A percentile compares a stretch with the other conserved stretches of the same genome.
These are phyloP conservation scores for Lethocerus indicus DNA, from an alignment of 1,140 invertebrate species.

Conservation along the genomic window DNA sequence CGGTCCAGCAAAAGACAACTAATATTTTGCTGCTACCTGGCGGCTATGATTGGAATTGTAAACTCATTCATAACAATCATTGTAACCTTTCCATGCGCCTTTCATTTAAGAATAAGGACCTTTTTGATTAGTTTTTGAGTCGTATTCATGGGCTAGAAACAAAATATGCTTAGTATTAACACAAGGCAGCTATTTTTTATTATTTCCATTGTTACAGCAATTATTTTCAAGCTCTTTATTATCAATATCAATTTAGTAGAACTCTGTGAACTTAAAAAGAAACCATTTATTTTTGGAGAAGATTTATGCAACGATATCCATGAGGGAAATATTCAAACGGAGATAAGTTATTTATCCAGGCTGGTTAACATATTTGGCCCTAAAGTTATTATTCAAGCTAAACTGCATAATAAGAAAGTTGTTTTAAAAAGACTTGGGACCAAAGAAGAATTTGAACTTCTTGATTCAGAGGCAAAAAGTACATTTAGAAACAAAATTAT, in stretches of 20 bases:
- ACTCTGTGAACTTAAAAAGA: background rate
- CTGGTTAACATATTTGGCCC: background rate
- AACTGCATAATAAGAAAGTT: background rate
- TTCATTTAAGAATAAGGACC: too few relatives aligned
- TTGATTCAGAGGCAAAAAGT: background rate
- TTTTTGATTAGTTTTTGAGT: too few relatives aligned
- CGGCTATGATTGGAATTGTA: too few relatives aligned
- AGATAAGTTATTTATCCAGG: background rate
- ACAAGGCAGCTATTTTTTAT: too few relatives aligned
- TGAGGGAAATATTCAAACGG: background rate
- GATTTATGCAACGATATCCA: background rate
- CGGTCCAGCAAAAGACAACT: too few relatives aligned
- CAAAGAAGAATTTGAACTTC: background rate
- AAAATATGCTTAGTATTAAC: too few relatives aligned
- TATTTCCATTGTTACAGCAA: too few relatives aligned
- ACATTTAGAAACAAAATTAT: background rate
- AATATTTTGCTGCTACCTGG: too few relatives aligned
- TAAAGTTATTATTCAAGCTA: background rate
- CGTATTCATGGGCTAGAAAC: too few relatives aligned
- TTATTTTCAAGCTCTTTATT: too few relatives aligned
- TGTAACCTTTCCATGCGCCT: too few relatives aligned
- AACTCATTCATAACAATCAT: too few relatives aligned
- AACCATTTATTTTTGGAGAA: constrained; percentile 5
- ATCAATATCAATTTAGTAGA: background rate
- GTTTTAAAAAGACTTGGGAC: background rate